phyloP scores from a whole-genome alignment of 2,888 invertebrate species.

The Notodromas monacha region DNA sequence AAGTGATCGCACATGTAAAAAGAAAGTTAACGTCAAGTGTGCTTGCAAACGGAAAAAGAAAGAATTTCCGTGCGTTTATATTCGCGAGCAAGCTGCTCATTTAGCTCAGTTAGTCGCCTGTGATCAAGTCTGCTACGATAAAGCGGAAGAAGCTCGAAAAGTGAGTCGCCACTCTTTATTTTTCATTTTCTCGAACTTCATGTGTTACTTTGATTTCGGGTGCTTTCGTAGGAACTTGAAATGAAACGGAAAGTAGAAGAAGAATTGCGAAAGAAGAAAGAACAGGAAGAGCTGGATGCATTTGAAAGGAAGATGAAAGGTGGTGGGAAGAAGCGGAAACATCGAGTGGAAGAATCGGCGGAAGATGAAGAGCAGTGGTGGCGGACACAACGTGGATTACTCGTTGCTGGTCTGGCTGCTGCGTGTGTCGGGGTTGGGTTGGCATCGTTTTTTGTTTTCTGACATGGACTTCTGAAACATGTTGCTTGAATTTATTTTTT shows the following conservation, averaged over 20 bases:
- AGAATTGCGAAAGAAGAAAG: conserved; percentile 13
- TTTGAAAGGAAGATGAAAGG: conserved; percentile 14
- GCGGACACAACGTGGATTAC: background rate
- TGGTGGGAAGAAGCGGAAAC: conserved; percentile 10
- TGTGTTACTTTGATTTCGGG: background rate
- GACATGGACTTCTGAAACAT: no score
- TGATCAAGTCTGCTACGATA: conserved; percentile 30
- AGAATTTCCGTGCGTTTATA: conserved; percentile 31
- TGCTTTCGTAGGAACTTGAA: conserved; percentile 1
- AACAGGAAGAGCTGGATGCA: conserved; percentile 14
- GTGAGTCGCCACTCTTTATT: background rate
- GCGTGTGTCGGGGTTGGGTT: no score
- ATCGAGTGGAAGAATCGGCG: background rate
- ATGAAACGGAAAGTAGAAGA: conserved; percentile 12
- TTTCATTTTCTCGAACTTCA: conserved; percentile 2
- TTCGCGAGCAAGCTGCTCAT: conserved; percentile 13
- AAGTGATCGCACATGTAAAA: conserved; percentile 30
- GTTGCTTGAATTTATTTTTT: no score
- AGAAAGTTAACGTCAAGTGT: conserved; percentile 44
- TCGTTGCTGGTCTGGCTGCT: background rate
- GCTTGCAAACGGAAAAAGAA: conserved; percentile 39
- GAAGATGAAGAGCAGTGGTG: background rate
- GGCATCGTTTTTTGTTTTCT: no score
- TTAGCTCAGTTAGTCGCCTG: no score
- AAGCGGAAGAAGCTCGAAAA: conserved; percentile 21